A percentile compares a stretch with the other conserved stretches of the same genome.
phyloP scores from a whole-genome alignment of 2,113 vertebrate genomes.

The human (Homo sapiens) region GRCh38 chr13:43989501-43990000 shows the following conservation, averaged over 20 bases:
- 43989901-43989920: background rate
- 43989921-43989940: background rate
- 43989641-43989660: slow-evolving; percentile 43
- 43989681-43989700: slow-evolving; percentile 57
- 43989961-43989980: background rate
- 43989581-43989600: background rate
- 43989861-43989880: background rate
- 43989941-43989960: background rate
- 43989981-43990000: background rate
- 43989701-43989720: slow-evolving; percentile 28
- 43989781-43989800: slow-evolving; percentile 27
- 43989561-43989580: background rate
- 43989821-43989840: background rate
- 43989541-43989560: background rate
- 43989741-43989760: slow-evolving; percentile 32
- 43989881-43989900: background rate
- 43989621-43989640: slow-evolving; percentile 38
- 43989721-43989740: slow-evolving; percentile 10
- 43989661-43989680: slow-evolving; percentile 48
- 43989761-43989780: background rate
- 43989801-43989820: background rate
- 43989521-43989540: background rate
- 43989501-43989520: background rate
- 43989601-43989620: slow-evolving; percentile 47
- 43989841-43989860: background rate